Base-by-base conservation (phyloP, 2,888 invertebrate genomes). In the Limnephilus lunatus region DNA sequence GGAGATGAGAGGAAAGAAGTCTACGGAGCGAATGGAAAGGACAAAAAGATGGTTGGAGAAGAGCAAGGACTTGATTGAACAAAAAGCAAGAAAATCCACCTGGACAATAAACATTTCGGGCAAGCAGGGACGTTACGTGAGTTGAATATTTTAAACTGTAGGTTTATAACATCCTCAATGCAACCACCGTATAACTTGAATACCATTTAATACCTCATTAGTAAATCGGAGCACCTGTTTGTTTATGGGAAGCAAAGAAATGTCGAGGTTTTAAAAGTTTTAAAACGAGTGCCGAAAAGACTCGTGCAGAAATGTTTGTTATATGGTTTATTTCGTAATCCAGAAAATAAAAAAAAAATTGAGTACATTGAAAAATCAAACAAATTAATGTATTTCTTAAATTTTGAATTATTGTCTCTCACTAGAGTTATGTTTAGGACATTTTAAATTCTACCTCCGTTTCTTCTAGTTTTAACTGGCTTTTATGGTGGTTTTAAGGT, bases 171-270 rank as follows among this genome's bases (percentile, higher is more conserved):
- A 35, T 83, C 83, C 83, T 83, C 32, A 83, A 25, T 83, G 31
- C 15, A 39, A 25, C 32, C 14, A 68, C 68, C 68, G 35, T 39
- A 4, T 35, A 83, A 35, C 39, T 35, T 15, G 3, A 19, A 35
- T 25, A 25, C 83, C 35, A 83, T 83, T 83, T 35, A 35, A 83
- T 35, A 83, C 35, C 83, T 35, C 83, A 83, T 83, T 83, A 83
- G 83, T 83, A 83, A 35, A 39, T 25, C 35, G 35, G 35, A 83
- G 83, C 25, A 83, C 15, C 31, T 25, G 35, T 25, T 35, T 83
- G 83, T 19, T 32, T 32, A 32, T 83, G 15, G 25, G 32, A 25
- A n/a, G 68, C 25, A 68, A 68, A n/a, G 68, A 25, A 25, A 25
- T 68, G 68, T n/a, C 68, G 68, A 68, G 68, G 68, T 68, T 68